These are phyloP conservation scores for Lathronympha strigana DNA, from an alignment of 2,888 invertebrate genomes.

Conservation along the genomic window DNA sequence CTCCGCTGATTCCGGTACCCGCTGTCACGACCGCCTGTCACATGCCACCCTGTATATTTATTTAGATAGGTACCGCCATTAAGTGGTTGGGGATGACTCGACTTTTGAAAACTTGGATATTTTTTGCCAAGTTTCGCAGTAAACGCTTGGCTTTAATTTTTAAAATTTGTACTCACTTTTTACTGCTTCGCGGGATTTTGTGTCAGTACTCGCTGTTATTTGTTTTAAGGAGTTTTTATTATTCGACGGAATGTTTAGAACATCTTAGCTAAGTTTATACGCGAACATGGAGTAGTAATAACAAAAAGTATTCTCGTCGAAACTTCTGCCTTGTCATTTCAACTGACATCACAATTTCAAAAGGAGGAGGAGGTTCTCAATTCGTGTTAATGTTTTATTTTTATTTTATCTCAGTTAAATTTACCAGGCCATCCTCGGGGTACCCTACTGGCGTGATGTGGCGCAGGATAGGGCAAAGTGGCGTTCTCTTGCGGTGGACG, in stretches of 20 bases:
- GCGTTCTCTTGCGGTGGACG: no score
- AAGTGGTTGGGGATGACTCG: constrained; percentile 26
- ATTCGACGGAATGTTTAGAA: background rate
- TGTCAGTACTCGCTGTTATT: background rate
- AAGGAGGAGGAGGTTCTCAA: no score
- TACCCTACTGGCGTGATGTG: no score
- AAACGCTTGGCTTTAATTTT: background rate
- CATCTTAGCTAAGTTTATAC: background rate
- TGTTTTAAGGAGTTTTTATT: constrained; percentile 2
- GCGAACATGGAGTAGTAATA: no score
- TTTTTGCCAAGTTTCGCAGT: constrained; percentile 2
- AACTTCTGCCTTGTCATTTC: no score
- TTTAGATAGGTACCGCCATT: constrained; percentile 36
- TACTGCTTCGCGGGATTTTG: background rate
- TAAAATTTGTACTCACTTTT: constrained; percentile 1
- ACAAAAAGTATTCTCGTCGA: no score
- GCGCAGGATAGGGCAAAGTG: no score
- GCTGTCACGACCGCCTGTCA: constrained; percentile 27
- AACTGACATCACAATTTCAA: no score
- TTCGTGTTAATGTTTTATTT: no score
- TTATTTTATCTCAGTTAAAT: no score
- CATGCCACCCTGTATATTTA: constrained; percentile 30
- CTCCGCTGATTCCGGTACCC: constrained; percentile 15
- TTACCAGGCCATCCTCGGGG: no score
- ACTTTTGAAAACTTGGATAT: background rate